Evolutionary conservation across 1,140 invertebrate genomes (phyloP).

Genomic region (Procambarus clarkii): DNA sequence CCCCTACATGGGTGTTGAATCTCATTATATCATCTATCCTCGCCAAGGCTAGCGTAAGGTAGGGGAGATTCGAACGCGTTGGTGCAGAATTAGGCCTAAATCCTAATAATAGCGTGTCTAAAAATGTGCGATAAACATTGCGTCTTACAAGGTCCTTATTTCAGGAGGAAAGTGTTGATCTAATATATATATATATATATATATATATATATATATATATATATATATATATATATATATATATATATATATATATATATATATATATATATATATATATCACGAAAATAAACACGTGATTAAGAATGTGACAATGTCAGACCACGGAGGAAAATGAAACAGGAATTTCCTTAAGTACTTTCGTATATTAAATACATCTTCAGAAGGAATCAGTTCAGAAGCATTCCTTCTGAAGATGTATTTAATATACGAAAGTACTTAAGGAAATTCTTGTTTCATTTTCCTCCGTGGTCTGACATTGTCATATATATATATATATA

Average conservation of each 20-base stretch:
- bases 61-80: slow-evolving; percentile 24
- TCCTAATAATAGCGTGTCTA: background rate
- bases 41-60: background rate
- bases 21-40: slow-evolving; percentile 28
- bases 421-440: no score
- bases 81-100: slow-evolving; percentile 27
- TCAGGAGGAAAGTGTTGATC: background rate
- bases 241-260: slow-evolving; percentile 28
- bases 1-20: background rate
- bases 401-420: no score
- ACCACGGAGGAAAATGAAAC: no score
- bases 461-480: no score
- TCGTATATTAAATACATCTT: no score
- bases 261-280: no score
- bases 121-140: background rate
- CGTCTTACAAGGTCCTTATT: background rate
- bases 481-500: background rate
- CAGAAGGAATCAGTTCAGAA: no score
- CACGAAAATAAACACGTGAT: no score
- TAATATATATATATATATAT: slow-evolving; percentile 3
- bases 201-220: slow-evolving; percentile 34
- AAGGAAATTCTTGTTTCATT: no score
- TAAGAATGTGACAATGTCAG: no score
- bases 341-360: no score
- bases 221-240: slow-evolving; percentile 43